A percentile compares a stretch with the other conserved stretches of the same genome.
phyloP scores from a whole-genome alignment of 2,888 invertebrate genomes.

The Hemicrepidius hirtus region DNA sequence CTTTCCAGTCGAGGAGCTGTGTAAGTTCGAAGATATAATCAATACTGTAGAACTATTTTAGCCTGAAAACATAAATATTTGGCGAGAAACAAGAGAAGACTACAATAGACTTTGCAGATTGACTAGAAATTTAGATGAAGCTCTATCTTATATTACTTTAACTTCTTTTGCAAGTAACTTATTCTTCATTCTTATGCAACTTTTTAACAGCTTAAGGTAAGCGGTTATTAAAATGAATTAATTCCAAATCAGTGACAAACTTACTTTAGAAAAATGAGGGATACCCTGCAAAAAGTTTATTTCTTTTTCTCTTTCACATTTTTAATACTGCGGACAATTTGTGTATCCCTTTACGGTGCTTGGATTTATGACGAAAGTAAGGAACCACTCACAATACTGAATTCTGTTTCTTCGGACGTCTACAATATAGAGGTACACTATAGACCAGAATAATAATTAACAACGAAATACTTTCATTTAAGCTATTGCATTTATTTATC shows the following conservation, averaged over 20 bases:
- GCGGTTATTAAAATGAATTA: background rate
- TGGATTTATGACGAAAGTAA: conserved; percentile 66
- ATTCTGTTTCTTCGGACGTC: conserved; percentile 78
- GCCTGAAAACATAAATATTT: conserved; percentile 61
- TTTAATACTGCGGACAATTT: conserved; percentile 62
- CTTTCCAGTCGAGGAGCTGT: too few species aligned
- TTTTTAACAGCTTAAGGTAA: conserved; percentile 78
- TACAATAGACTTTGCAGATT: conserved; percentile 78
- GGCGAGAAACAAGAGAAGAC: conserved; percentile 80
- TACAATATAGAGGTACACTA: conserved; percentile 72
- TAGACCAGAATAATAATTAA: too few species aligned
- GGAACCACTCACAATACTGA: conserved; percentile 71
- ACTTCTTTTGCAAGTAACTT: conserved; percentile 82
- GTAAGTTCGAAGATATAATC: too few species aligned
- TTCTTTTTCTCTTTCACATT: conserved; percentile 68
- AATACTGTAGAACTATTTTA: too few species aligned
- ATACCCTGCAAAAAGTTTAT: conserved; percentile 60
- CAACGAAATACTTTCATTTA: too few species aligned
- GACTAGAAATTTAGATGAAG: conserved; percentile 76
- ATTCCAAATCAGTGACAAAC: background rate
- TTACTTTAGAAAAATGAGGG: conserved; percentile 33
- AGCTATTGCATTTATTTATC: too few species aligned
- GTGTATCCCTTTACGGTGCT: conserved; percentile 65
- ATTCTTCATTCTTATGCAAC: conserved; percentile 82
- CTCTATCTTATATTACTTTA: conserved; percentile 79